A percentile compares a stretch with the other conserved stretches of the same genome.
phyloP scores from a whole-genome alignment of 1,140 invertebrate genomes.

The Temnothorax longispinosus region DNA sequence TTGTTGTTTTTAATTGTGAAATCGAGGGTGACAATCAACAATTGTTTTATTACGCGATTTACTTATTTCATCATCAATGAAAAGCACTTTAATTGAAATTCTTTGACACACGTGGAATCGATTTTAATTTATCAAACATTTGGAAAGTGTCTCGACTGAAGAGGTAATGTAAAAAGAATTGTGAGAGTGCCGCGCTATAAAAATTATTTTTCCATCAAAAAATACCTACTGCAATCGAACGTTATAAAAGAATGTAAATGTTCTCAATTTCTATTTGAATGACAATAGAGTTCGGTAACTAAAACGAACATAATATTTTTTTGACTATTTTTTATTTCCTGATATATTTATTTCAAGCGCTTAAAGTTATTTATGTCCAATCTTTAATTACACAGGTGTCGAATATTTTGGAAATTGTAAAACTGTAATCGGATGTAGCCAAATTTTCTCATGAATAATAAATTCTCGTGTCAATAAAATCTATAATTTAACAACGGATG shows the following conservation, averaged over 20 bases:
- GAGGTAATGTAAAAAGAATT: neutral
- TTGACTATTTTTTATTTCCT: neutral
- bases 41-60: neutral
- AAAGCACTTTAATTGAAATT: neutral
- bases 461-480: neutral
- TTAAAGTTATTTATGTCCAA: neutral
- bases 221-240: neutral
- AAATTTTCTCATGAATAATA: neutral
- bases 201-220: neutral
- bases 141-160: neutral
- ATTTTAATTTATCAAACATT: constrained; percentile 19
- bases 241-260: neutral
- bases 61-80: neutral
- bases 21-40: neutral
- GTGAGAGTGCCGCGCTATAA: neutral
- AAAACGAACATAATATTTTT: neutral
- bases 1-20: neutral
- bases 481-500: neutral
- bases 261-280: neutral
- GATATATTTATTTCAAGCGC: neutral
- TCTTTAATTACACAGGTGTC: neutral
- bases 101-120: neutral
- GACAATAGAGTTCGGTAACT: neutral
- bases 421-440: neutral
- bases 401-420: neutral